These are phyloP conservation scores for Xenus cinereus DNA, from an alignment of 2,113 vertebrate genomes.

Conservation along the genomic window DNA sequence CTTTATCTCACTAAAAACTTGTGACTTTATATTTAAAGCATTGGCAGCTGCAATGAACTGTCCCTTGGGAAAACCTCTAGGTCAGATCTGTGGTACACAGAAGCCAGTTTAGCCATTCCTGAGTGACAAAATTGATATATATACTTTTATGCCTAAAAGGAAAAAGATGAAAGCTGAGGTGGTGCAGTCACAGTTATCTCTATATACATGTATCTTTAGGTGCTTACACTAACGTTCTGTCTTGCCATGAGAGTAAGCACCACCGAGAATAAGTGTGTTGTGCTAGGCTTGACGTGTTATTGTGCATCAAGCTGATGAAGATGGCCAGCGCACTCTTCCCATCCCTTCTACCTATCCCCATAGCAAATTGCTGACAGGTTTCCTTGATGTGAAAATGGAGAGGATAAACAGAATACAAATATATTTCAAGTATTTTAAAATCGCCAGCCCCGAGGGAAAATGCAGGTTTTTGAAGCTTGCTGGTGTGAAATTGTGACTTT, in stretches of 20 bases:
- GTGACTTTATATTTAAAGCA: background rate
- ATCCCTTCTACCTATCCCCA: background rate
- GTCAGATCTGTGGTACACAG: background rate
- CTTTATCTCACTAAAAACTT: background rate
- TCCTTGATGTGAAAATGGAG: background rate
- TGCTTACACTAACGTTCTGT: background rate
- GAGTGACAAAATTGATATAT: background rate
- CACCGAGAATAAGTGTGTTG: too few species aligned
- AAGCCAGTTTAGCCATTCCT: background rate
- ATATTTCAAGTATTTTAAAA: background rate
- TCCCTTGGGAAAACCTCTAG: background rate
- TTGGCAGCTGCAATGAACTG: background rate
- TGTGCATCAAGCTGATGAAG: background rate
- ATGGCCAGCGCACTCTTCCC: background rate
- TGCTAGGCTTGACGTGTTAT: background rate
- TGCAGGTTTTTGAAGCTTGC: background rate
- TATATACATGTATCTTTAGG: accelerated
- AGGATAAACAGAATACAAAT: background rate
- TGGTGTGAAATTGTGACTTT: background rate
- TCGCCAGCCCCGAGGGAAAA: background rate
- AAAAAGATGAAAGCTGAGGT: background rate
- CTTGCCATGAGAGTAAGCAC: background rate
- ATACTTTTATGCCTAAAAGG: background rate
- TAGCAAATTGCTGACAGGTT: background rate
- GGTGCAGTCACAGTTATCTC: background rate